These are phyloP conservation scores for Sebastes paucispinis DNA, from an alignment of 2,797 vertebrate genomes.

Conservation along the genomic window DNA sequence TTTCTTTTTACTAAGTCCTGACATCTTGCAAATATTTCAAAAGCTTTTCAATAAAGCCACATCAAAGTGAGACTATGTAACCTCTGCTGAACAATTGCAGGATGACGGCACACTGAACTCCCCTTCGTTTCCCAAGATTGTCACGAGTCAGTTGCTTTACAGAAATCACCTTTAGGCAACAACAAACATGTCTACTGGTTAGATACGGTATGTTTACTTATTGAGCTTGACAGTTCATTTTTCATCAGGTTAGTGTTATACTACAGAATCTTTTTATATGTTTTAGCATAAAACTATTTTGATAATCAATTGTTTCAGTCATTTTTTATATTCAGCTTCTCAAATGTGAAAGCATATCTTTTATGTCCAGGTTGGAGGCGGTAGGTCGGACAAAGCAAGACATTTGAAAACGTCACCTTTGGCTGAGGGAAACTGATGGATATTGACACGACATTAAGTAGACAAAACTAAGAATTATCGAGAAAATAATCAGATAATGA, in stretches of 20 bases:
- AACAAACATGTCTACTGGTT: too few relatives aligned
- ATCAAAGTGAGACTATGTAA: too few relatives aligned
- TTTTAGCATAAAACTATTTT: background rate
- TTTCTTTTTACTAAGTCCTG: background rate
- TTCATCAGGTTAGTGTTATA: background rate
- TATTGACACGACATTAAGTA: background rate
- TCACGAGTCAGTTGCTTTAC: too few relatives aligned
- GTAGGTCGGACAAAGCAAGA: too few relatives aligned
- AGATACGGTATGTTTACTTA: background rate
- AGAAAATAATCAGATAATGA: background rate
- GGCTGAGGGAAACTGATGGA: too few relatives aligned
- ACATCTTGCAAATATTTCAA: background rate
- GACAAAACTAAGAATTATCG: background rate
- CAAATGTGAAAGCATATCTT: background rate
- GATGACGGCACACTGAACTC: background rate
- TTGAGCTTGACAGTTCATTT: background rate
- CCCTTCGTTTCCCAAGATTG: background rate
- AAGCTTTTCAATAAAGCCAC: too few relatives aligned
- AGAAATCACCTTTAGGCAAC: too few relatives aligned
- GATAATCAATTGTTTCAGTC: background rate
- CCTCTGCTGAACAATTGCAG: too few relatives aligned
- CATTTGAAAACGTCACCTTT: too few relatives aligned
- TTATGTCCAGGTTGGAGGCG: background rate
- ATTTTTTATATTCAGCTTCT: background rate
- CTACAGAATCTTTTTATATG: background rate